A percentile compares a stretch with the other conserved stretches of the same genome.
These are phyloP conservation scores for Palythoa heliodiscus DNA, from an alignment of 92 coral and sea anemone species.

Conservation along the genomic window DNA sequence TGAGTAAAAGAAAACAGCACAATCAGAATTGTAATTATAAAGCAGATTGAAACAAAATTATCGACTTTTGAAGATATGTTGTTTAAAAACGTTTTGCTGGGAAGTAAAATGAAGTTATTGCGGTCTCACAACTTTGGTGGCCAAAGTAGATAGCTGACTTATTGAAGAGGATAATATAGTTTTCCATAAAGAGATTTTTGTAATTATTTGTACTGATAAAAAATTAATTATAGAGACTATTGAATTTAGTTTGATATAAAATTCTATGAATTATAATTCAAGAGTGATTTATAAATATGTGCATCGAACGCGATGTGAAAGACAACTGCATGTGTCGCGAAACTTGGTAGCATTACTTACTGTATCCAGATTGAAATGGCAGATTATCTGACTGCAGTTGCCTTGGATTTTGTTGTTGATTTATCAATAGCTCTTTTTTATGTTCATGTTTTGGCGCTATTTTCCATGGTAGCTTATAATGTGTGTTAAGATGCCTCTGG, in stretches of 20 bases:
- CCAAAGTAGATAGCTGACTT: neutral
- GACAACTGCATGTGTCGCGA: conserved; percentile 15
- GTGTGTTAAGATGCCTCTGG: too few relatives aligned
- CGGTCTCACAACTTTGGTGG: neutral
- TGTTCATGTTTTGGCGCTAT: neutral
- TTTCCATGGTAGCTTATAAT: too few relatives aligned
- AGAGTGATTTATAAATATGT: conserved; percentile 12
- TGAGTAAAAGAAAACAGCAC: neutral
- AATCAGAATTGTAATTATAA: neutral
- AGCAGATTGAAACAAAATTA: neutral
- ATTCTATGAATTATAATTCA: conserved; percentile 9
- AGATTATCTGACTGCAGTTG: too few relatives aligned
- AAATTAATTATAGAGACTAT: conserved; percentile 24
- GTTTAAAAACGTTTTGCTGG: neutral
- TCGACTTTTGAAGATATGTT: neutral
- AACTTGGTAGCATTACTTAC: neutral
- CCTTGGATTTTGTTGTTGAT: neutral
- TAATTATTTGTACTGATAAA: neutral
- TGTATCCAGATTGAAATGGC: too few relatives aligned
- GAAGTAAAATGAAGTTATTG: neutral
- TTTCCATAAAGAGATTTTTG: neutral
- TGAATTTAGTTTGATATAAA: conserved; percentile 25
- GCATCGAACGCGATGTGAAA: neutral
- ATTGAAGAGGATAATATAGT: neutral
- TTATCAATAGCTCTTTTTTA: neutral